Evolutionary conservation across 1,140 invertebrate species (phyloP), one percentile per base, ranked within the genome.

Genomic region (Bombyx mandarina): DNA sequence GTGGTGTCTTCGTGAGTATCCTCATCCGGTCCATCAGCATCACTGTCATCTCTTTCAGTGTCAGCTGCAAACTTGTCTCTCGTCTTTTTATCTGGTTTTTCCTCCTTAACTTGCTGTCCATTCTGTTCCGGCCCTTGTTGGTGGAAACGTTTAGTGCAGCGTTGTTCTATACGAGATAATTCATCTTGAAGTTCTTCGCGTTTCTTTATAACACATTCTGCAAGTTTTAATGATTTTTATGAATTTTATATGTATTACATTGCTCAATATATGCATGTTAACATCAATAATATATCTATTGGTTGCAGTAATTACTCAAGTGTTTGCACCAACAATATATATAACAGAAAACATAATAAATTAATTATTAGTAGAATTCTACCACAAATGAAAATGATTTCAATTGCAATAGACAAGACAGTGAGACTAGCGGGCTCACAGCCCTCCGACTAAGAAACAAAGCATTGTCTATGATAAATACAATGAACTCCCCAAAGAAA

Each of bases 171-270:
- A 49, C 75, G 67, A 47, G 67, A 66, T 7, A 88, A 53, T 54
- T 88, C 83, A 7, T 81, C 77, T 66, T 84, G 75, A 1, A 88
- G 63, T 48, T 85, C 77, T 61, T 72, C 60, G 0, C 76, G 72
- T 62, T 88, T 86, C 56, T 77, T 88, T 10, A 82, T 73, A 72
- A 90, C 82, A 52, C 77, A 85, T 66, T 88, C 89, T 90, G 67
- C 43, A 56, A 63, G 2, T 43, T 43, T 50, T 8, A 50, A 50
- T 50, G 26, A 35, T 35, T 35, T 35, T 3, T 35, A 35, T 35
- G 26, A 35, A 35, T 35, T 35, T 35, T 5, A 35, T 35, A 35
- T 35, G 26, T 35, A 35, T 35, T 35, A 35, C 4, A 50, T 8
- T 50, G 8, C 3, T 50, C 8, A 18, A 50, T n/a, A 10, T 18